These are phyloP conservation scores for Colistium nudipinnis DNA, from an alignment of 2,113 vertebrate genomes.

Conservation along the genomic window DNA sequence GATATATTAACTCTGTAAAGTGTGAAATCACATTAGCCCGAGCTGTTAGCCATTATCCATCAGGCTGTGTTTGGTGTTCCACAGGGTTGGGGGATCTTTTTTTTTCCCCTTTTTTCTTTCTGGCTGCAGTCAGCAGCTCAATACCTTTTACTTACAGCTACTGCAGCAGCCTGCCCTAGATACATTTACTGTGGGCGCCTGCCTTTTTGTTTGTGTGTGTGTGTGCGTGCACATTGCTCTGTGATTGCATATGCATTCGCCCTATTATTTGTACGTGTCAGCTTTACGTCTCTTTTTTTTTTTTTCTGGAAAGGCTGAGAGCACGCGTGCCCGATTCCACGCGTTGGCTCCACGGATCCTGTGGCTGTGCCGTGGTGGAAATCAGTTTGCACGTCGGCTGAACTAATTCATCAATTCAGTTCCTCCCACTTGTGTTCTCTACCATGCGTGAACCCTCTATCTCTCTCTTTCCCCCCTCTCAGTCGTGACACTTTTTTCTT, in stretches of 20 bases:
- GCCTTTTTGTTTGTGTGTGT: constrained; percentile 35
- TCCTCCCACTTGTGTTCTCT: constrained; percentile 77
- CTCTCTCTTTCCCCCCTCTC: constrained; percentile 21
- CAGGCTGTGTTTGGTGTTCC: constrained; percentile 72
- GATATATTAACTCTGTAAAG: constrained; percentile 71
- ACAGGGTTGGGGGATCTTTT: constrained; percentile 77
- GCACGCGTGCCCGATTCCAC: constrained; percentile 23
- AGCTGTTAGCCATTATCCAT: constrained; percentile 75
- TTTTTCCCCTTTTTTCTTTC: too few species aligned
- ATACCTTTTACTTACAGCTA: constrained; percentile 80
- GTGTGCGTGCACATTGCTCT: constrained; percentile 15
- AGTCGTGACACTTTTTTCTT: constrained; percentile 64
- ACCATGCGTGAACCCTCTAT: constrained; percentile 68
- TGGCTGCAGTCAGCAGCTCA: constrained; percentile 79
- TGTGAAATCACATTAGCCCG: constrained; percentile 78
- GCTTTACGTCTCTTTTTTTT: constrained; percentile 63
- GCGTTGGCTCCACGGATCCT: constrained; percentile 68
- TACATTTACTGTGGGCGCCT: constrained; percentile 64
- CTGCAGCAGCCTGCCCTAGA: constrained; percentile 77
- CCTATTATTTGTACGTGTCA: constrained; percentile 60
- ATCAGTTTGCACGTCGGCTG: constrained; percentile 79
- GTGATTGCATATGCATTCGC: constrained; percentile 53
- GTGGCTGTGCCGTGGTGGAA: constrained; percentile 73
- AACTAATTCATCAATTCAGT: constrained; percentile 82
- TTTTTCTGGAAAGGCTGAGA: too few species aligned